Evolutionary conservation across 2,797 vertebrate species (phyloP).

Genomic region (Rallus crepitans): DNA sequence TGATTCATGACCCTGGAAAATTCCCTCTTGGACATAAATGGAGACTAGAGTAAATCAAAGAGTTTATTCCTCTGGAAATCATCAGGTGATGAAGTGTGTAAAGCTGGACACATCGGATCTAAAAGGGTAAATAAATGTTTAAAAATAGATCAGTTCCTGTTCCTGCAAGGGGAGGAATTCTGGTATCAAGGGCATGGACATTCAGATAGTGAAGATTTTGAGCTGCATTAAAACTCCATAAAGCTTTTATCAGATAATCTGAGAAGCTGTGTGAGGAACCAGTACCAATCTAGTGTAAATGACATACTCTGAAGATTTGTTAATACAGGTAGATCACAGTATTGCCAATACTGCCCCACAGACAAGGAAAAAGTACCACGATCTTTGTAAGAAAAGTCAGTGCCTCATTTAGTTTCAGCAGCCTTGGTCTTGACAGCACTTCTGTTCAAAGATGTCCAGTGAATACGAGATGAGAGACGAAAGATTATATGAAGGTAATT

Average conservation of each 20-base stretch:
- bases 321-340: not conserved
- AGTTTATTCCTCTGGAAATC: constrained; percentile 25
- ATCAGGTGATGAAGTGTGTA: constrained; percentile 9
- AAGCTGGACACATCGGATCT: not conserved
- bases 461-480: constrained; percentile 20
- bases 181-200: not conserved
- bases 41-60: constrained; percentile 7
- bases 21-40: not conserved
- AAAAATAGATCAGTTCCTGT: constrained; percentile 13
- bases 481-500: constrained; percentile 54
- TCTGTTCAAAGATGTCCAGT: not conserved
- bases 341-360: not conserved
- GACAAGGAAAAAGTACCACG: not conserved
- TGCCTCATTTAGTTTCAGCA: constrained; percentile 6
- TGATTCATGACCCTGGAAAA: constrained; percentile 13
- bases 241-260: not conserved
- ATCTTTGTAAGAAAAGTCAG: not conserved
- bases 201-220: not conserved
- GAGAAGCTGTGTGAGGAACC: not conserved
- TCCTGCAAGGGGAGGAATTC: not conserved
- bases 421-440: not conserved
- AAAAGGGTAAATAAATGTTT: constrained; percentile 11
- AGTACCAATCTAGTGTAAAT: not conserved
- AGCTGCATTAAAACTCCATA: not conserved
- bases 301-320: not conserved